These are phyloP conservation scores for Pollimyrus isidori DNA, from an alignment of 2,113 vertebrate species.

Conservation along the genomic window DNA sequence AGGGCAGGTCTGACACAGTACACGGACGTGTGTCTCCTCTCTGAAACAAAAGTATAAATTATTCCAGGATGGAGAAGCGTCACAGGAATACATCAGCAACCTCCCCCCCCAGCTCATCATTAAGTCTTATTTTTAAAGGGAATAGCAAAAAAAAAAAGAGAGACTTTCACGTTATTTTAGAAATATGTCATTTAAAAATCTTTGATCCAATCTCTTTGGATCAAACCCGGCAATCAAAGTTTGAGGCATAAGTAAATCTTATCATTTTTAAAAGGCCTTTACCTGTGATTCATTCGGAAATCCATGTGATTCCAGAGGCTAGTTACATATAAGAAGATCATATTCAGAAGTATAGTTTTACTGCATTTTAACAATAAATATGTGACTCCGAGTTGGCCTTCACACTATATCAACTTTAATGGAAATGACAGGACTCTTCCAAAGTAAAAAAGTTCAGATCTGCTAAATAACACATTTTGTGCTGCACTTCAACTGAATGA, in stretches of 20 bases:
- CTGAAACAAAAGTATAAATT: slow-evolving; percentile 27
- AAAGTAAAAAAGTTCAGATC: neutral
- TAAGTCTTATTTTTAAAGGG: slow-evolving; percentile 14
- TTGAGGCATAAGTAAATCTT: neutral
- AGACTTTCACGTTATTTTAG: neutral
- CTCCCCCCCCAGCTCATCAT: neutral
- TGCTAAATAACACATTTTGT: neutral
- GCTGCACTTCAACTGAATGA: neutral
- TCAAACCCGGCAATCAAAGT: neutral
- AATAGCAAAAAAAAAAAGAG: neutral
- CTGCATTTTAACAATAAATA: neutral
- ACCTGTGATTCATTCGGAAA: neutral
- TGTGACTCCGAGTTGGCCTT: neutral
- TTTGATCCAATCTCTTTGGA: no score
- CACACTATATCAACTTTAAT: neutral
- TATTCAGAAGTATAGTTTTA: neutral
- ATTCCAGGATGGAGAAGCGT: slow-evolving; percentile 19
- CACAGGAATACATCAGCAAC: slow-evolving; percentile 19
- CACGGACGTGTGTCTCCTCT: slow-evolving; percentile 28
- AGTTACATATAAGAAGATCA: neutral
- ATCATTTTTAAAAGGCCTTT: neutral
- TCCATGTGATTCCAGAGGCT: neutral
- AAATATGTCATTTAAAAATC: neutral
- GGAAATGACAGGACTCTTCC: neutral
- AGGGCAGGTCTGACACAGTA: slow-evolving; percentile 16